phyloP scores from a whole-genome alignment of 2,797 vertebrate genomes.

The Rallus crepitans region DNA sequence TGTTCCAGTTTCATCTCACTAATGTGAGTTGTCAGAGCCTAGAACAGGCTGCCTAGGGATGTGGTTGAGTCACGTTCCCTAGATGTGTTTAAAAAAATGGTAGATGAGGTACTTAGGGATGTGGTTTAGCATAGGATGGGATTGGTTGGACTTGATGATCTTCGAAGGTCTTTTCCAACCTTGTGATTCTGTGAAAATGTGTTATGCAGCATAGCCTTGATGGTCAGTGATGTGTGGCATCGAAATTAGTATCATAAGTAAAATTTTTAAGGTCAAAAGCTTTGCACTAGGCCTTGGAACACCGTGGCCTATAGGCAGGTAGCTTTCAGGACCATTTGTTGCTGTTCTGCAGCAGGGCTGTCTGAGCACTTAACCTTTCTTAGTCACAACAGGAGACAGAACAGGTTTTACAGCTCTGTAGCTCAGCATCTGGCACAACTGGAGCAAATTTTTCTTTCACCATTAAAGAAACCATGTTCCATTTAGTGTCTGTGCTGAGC shows the following conservation, averaged over 20 bases:
- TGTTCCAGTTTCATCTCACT: not conserved
- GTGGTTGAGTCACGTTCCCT: too few species aligned
- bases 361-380: conserved; percentile 17
- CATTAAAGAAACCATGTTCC: not conserved
- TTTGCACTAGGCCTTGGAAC: not conserved
- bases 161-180: too few species aligned
- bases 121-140: too few species aligned
- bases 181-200: not conserved
- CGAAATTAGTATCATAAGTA: not conserved
- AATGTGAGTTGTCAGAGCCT: not conserved
- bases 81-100: too few species aligned
- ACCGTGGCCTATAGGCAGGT: not conserved
- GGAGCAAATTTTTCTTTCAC: conserved; percentile 31
- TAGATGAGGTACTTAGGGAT: too few species aligned
- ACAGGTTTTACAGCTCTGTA: not conserved
- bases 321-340: not conserved
- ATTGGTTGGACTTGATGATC: too few species aligned
- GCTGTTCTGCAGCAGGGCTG: not conserved
- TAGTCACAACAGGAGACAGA: not conserved
- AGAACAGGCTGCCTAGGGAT: too few species aligned
- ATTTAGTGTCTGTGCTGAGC: not conserved
- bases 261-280: not conserved
- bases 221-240: not conserved
- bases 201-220: not conserved
- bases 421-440: conserved; percentile 20